phyloP scores from a whole-genome alignment of 2,113 vertebrate genomes.

The Arenaria interpres region DNA sequence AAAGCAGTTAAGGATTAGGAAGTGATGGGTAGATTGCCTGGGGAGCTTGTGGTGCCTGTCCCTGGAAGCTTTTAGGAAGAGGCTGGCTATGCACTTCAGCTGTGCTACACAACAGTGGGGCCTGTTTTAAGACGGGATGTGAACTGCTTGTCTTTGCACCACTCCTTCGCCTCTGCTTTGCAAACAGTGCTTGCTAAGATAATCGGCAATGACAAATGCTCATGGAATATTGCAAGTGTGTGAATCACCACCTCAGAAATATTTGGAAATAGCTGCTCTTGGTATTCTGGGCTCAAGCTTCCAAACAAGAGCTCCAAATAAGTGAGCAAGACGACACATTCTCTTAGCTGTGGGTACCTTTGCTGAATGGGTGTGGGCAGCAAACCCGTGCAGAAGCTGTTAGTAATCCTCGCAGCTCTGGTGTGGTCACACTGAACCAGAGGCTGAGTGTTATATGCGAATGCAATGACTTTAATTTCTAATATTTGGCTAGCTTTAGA shows the following conservation, averaged over 20 bases:
- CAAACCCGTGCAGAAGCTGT: background rate
- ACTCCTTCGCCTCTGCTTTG: background rate
- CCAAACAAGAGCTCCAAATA: background rate
- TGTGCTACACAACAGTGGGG: background rate
- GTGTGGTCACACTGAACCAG: slow-evolving; percentile 8
- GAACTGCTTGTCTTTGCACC: background rate
- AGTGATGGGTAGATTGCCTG: background rate
- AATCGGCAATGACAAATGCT: background rate
- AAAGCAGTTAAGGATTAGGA: background rate
- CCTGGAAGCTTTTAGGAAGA: background rate
- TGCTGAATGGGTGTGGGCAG: background rate
- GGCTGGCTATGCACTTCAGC: background rate
- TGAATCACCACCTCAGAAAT: background rate
- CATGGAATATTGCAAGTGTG: background rate
- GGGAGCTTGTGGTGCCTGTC: background rate
- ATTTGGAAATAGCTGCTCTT: slow-evolving; percentile 15
- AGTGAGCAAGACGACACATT: background rate
- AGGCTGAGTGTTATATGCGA: background rate
- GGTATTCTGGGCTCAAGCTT: background rate
- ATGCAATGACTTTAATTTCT: slow-evolving; percentile 6
- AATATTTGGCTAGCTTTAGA: slow-evolving; percentile 6
- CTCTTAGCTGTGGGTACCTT: background rate
- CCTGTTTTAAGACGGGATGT: background rate
- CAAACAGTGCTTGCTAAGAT: background rate
- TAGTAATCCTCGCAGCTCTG: background rate